Percentiles rank a stretch among this genome's conserved stretches.
phyloP scores from a whole-genome alignment of 2,797 vertebrate genomes.

The Bucorvus abyssinicus region DNA sequence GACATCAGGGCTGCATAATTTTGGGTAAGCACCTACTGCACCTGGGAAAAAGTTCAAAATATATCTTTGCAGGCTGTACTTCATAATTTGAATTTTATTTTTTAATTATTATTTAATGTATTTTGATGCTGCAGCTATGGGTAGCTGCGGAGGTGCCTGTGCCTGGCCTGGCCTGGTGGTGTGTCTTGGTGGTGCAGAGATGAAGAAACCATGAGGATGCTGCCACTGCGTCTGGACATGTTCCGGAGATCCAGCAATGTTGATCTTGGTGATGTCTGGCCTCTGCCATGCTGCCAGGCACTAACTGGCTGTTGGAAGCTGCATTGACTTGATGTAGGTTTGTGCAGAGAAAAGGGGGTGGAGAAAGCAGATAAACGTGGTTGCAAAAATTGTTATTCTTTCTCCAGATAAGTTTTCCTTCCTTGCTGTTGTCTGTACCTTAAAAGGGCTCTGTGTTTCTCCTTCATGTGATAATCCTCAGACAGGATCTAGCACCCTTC shows the following conservation, averaged over 20 bases:
- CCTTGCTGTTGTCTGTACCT: fast-evolving
- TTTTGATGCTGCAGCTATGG: neutral
- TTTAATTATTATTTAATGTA: neutral
- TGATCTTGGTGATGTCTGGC: neutral
- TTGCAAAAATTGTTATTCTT: neutral
- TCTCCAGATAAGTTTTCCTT: neutral
- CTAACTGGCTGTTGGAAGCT: neutral
- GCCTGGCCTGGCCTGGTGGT: neutral
- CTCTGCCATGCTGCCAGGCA: neutral
- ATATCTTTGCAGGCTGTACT: neutral
- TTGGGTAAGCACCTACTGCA: neutral
- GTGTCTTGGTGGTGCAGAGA: fast-evolving
- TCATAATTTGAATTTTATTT: too few species aligned
- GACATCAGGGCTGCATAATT: neutral
- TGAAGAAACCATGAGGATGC: neutral
- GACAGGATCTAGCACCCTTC: neutral
- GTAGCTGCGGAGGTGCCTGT: neutral
- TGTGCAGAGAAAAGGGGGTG: neutral
- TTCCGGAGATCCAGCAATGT: neutral
- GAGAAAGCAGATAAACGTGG: neutral
- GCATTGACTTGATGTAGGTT: fast-evolving
- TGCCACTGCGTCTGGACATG: fast-evolving
- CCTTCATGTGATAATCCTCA: neutral
- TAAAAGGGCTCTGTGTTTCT: neutral
- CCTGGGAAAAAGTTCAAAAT: neutral